Percentiles rank a stretch among this genome's conserved stretches.
phyloP scores from a whole-genome alignment of 2,888 invertebrate genomes.

The Rhingia rostrata region DNA sequence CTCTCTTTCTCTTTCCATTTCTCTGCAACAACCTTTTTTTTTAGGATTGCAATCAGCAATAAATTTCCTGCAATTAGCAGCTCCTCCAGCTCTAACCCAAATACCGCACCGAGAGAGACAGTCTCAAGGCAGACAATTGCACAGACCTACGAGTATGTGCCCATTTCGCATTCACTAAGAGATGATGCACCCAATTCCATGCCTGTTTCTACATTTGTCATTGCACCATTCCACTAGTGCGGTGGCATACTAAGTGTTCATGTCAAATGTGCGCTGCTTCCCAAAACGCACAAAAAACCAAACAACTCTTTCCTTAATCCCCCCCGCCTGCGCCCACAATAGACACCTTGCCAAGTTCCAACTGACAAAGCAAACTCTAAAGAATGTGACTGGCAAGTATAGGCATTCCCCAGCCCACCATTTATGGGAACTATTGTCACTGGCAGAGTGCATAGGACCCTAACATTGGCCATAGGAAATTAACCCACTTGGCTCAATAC shows the following conservation, averaged over 20 bases:
- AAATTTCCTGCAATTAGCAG: slow-evolving; percentile 66
- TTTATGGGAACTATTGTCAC: slow-evolving; percentile 67
- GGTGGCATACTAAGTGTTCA: slow-evolving; percentile 39
- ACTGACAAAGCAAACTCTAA: slow-evolving; percentile 32
- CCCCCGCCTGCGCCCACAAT: neutral
- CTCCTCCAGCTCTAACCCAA: slow-evolving; percentile 55
- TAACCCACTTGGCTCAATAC: slow-evolving; percentile 64
- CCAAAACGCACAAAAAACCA: slow-evolving; percentile 39
- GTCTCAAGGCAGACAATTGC: slow-evolving; percentile 26
- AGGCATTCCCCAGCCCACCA: slow-evolving; percentile 38
- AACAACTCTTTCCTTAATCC: slow-evolving; percentile 1
- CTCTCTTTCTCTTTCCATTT: neutral
- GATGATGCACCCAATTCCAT: slow-evolving; percentile 63
- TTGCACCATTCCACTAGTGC: slow-evolving; percentile 23
- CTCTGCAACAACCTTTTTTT: neutral
- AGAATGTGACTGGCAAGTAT: slow-evolving; percentile 48
- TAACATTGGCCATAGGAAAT: slow-evolving; percentile 71
- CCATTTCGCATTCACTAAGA: slow-evolving; percentile 42
- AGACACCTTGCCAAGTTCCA: slow-evolving; percentile 19
- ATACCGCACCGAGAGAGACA: slow-evolving; percentile 22
- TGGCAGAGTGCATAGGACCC: slow-evolving; percentile 49
- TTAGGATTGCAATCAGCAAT: slow-evolving; percentile 59
- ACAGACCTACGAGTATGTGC: slow-evolving; percentile 33
- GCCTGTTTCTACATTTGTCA: slow-evolving; percentile 52
- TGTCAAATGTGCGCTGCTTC: slow-evolving; percentile 46